A percentile compares a stretch with the other conserved stretches of the same genome.
Conservation (phyloP, 53 echinoderm and acorn worm genomes). For the Arbacia lixula region DNA sequence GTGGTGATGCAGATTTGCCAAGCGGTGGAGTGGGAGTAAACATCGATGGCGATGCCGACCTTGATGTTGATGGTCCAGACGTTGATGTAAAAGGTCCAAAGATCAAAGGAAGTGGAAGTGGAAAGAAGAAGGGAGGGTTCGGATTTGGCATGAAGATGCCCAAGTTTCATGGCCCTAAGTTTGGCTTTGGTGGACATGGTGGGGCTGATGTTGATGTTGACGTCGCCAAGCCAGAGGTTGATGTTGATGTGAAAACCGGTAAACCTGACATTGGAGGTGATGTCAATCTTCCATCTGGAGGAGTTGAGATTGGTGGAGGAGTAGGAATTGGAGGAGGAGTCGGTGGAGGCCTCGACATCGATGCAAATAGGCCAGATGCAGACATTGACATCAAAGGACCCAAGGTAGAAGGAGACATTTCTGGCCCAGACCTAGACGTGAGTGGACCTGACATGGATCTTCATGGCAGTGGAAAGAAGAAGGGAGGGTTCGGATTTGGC, state of each 20-base stretch:
- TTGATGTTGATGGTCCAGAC: conserved; percentile 58
- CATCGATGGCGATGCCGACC: conserved; percentile 60
- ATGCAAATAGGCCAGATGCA: background rate
- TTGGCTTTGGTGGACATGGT: conserved; percentile 36
- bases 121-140: conserved; percentile 72
- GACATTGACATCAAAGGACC: conserved; percentile 56
- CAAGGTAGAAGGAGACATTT: conserved; percentile 57
- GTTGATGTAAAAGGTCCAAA: conserved; percentile 63
- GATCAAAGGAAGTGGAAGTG: conserved; percentile 3
- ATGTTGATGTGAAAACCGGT: conserved; percentile 59
- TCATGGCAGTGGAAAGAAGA: conserved; percentile 52
- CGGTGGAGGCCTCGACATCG: conserved; percentile 60
- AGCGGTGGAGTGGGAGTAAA: conserved; percentile 42
- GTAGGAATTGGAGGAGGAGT: conserved; percentile 14
- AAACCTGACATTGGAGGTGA: conserved; percentile 55
- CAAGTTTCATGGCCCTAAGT: conserved; percentile 58
- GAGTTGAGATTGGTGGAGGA: conserved; percentile 16
- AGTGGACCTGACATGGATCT: conserved; percentile 50
- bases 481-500: conserved; percentile 53
- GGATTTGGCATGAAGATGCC: conserved; percentile 65
- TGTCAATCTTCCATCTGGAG: conserved; percentile 56
- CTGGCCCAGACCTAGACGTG: conserved; percentile 51
- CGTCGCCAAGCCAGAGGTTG: conserved; percentile 37
- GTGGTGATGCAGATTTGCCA: conserved; percentile 51
- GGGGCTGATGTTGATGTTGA: conserved; percentile 34